Base-by-base conservation (phyloP, 2,797 vertebrate genomes). In the Myotis vivesi region DNA sequence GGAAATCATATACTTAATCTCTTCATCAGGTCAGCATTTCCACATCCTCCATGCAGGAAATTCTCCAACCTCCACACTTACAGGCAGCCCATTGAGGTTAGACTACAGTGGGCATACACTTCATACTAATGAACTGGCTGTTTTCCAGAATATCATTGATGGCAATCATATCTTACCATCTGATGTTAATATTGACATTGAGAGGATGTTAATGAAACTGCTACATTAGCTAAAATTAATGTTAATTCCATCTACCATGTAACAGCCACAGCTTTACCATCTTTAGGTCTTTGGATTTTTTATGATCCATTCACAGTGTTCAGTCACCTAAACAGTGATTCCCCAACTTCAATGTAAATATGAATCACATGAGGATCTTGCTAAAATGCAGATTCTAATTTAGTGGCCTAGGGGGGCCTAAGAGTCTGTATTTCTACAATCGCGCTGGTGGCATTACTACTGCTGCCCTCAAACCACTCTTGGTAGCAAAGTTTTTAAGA, bases 201-300 rank as follows among this genome's bases (percentile, higher is more conserved):
- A 36, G 44, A 36, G 38, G n/a, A 87, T 81, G 66, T 71, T 55
- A 53, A 68, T 82, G 51, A 89, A 92, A 95, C 68, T 84, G 33
- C 73, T 55, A 92, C 87, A 83, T 80, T 59, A 84, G 41, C 87
- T 38, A 23, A 89, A 95, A 77, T 77, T 62, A 55, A 64, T 62
- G 69, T 69, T 44, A 57, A 49, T 73, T 91, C 53, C 19, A 49
- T 25, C 92, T 87, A 55, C 38, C 72, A 72, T 5, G 8, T 4
- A 72, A 33, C 2, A 68, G 59, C 17, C 38, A 44, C 38, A 46
- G 55, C 33, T 77, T 33, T 44, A 36, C 68, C 46, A 33, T 55
- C 66, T 28, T 41, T 9, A 33, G 51, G 23, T 69, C 76, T 93
- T 91, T n/a, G 8, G 41, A 73, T 20, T 57, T 69, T 25, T 28